These are phyloP conservation scores for Pelobates fuscus DNA, from an alignment of 2,113 vertebrate species.

Conservation along the genomic window DNA sequence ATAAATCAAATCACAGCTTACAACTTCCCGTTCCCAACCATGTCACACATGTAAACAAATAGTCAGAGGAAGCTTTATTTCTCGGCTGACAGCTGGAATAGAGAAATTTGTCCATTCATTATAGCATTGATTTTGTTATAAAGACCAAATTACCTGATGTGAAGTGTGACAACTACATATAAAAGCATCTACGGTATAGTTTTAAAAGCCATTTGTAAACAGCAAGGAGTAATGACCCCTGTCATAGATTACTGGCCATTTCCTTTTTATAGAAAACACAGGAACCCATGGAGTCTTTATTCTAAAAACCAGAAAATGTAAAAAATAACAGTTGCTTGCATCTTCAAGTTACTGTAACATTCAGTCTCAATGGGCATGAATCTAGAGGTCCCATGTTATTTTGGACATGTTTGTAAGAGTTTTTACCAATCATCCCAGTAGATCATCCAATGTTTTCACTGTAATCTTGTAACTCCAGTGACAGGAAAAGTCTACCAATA, in stretches of 20 bases:
- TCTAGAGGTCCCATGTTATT: too few relatives aligned
- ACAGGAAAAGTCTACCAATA: too few relatives aligned
- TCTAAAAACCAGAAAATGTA: neutral
- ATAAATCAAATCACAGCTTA: too few relatives aligned
- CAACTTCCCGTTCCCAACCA: neutral
- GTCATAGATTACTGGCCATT: neutral
- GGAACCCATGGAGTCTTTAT: neutral
- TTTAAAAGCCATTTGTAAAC: constrained; percentile 1
- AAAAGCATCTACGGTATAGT: neutral
- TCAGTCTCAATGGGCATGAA: too few relatives aligned
- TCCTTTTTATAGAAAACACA: neutral
- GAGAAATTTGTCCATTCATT: constrained; percentile 6
- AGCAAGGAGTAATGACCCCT: neutral
- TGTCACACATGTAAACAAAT: neutral
- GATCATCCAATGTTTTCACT: too few relatives aligned
- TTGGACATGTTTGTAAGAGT: too few relatives aligned
- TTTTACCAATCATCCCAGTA: too few relatives aligned
- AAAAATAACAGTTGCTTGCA: neutral
- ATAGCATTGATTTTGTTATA: constrained; percentile 22
- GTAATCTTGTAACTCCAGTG: too few relatives aligned
- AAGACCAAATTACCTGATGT: constrained; percentile 10
- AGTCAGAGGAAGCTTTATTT: constrained; percentile 9
- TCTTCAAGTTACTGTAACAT: too few relatives aligned
- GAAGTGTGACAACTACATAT: neutral
- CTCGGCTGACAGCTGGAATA: neutral